phyloP scores from a whole-genome alignment of 2,113 vertebrate species.

The Uropsilus gracilis region DNA sequence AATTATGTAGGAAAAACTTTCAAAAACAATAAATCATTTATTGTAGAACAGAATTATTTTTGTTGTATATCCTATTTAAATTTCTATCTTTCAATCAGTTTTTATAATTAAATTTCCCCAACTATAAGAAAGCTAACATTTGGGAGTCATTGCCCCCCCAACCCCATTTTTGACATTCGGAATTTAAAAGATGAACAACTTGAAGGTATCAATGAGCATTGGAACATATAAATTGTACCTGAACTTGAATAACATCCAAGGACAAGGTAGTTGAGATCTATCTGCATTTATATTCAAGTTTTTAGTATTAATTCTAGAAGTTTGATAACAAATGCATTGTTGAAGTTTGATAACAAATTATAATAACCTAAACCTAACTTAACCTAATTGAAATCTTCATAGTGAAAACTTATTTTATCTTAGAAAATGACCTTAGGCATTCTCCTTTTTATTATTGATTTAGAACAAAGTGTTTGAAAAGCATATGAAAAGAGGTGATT shows the following conservation, averaged over 20 bases:
- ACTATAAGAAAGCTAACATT: background rate
- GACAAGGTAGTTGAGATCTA: background rate
- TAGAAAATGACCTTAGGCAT: conserved; percentile 23
- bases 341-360: too few species aligned
- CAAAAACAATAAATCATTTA: conserved; percentile 36
- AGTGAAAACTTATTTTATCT: conserved; percentile 43
- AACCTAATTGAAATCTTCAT: conserved; percentile 63
- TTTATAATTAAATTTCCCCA: conserved; percentile 32
- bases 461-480: conserved; percentile 54
- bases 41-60: background rate
- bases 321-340: too few species aligned
- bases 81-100: background rate
- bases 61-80: too few species aligned
- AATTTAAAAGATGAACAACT: conserved; percentile 32
- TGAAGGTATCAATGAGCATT: background rate
- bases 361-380: too few species aligned
- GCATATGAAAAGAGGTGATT: conserved; percentile 45
- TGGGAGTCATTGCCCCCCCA: background rate
- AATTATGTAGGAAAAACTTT: conserved; percentile 36
- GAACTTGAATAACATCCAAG: background rate
- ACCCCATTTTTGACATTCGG: background rate
- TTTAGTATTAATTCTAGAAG: conserved; percentile 1
- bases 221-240: background rate
- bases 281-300: background rate
- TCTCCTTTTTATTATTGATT: conserved; percentile 55